Evolutionary conservation across 2,888 invertebrate genomes (phyloP).

Genomic region (Pyrgus malvae): DNA sequence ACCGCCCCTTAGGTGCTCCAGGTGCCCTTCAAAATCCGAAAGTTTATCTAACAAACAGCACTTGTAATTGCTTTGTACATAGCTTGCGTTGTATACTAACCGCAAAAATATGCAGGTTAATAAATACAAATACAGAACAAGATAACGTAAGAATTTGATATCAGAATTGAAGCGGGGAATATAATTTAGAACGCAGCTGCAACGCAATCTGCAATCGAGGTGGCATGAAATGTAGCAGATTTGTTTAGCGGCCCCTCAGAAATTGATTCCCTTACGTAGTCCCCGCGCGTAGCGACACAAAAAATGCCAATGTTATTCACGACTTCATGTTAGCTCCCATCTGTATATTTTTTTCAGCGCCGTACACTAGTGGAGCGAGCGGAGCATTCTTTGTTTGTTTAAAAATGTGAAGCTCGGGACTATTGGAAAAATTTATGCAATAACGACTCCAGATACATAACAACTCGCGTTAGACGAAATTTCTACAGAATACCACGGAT

Average conservation of each 20-base stretch:
- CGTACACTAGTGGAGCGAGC: background rate
- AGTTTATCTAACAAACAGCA: too few species aligned
- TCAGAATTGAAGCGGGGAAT: slow-evolving; percentile 24
- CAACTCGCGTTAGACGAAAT: background rate
- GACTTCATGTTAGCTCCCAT: background rate
- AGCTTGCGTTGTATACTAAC: too few species aligned
- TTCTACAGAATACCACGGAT: background rate
- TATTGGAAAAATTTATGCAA: background rate
- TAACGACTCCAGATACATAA: background rate
- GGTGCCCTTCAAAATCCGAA: too few species aligned
- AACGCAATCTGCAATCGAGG: slow-evolving; percentile 50
- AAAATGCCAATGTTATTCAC: background rate
- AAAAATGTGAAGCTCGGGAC: background rate
- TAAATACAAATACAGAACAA: too few species aligned
- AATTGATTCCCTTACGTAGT: slow-evolving; percentile 43
- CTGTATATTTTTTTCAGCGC: background rate
- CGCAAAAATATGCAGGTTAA: too few species aligned
- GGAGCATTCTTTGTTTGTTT: slow-evolving; percentile 7
- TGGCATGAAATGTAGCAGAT: slow-evolving; percentile 47
- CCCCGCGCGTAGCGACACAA: background rate
- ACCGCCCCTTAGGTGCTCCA: too few species aligned
- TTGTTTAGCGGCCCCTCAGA: slow-evolving; percentile 43
- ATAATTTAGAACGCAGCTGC: slow-evolving; percentile 52
- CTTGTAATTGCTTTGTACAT: too few species aligned
- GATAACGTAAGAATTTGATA: background rate